Evolutionary conservation across 2,113 vertebrate species (phyloP).

Genomic region (Aptenodytes patagonicus): DNA sequence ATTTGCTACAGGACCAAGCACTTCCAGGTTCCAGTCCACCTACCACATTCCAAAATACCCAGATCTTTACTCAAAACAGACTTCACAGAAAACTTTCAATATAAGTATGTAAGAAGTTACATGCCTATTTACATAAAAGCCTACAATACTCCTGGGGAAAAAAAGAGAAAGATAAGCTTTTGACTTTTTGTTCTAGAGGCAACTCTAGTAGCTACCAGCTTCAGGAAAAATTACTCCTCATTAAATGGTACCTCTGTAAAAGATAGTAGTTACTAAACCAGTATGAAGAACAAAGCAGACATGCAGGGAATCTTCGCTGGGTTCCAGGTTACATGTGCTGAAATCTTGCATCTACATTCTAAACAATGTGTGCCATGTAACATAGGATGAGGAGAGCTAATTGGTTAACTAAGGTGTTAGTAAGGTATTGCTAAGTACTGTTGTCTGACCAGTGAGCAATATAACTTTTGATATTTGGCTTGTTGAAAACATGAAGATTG

Average conservation of each 20-base stretch:
- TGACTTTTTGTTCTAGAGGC: neutral
- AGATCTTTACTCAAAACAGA: neutral
- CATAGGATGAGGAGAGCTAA: neutral
- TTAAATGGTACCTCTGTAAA: neutral
- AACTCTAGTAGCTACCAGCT: neutral
- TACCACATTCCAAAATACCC: neutral
- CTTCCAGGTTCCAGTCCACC: neutral
- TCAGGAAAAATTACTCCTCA: neutral
- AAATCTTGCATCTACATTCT: neutral
- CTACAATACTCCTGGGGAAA: neutral
- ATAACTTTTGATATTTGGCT: neutral
- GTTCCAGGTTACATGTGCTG: neutral
- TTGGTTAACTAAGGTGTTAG: neutral
- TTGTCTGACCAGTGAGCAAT: neutral
- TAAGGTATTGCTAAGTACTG: neutral
- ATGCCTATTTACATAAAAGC: neutral
- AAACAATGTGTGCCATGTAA: neutral
- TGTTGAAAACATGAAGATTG: neutral
- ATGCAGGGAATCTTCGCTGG: neutral
- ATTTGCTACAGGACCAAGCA: neutral
- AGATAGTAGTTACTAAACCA: neutral
- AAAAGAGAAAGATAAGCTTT: neutral
- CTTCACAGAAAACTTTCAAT: neutral
- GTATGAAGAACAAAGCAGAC: neutral
- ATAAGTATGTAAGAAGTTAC: neutral